A percentile compares a stretch with the other conserved stretches of the same genome.
Evolutionary conservation across 2,888 invertebrate species (phyloP).

Genomic region (Hipparchia semele): DNA sequence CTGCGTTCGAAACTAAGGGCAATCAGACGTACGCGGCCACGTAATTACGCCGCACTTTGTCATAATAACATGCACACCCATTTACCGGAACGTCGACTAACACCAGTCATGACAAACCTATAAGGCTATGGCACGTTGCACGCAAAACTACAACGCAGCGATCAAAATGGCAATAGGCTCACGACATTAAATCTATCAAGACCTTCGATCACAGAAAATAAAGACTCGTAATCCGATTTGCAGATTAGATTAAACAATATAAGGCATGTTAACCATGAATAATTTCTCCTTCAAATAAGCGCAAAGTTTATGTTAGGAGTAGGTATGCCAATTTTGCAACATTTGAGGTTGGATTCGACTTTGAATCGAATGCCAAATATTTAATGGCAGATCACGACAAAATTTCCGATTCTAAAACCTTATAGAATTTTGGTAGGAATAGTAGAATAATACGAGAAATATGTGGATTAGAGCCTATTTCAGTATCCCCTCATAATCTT

Average conservation of each 20-base stretch:
- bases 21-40: constrained; percentile 52
- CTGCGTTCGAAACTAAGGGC: constrained; percentile 65
- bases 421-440: too few species aligned
- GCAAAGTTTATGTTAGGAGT: too few species aligned
- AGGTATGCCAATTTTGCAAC: too few species aligned
- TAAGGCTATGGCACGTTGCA: background rate
- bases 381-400: too few species aligned
- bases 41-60: constrained; percentile 49
- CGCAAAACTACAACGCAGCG: background rate
- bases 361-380: too few species aligned
- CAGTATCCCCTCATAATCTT: too few species aligned
- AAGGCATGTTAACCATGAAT: too few species aligned
- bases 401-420: too few species aligned
- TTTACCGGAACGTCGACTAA: constrained; percentile 23
- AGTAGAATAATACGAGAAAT: background rate
- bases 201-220: background rate
- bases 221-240: too few species aligned
- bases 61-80: constrained; percentile 47
- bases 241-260: too few species aligned
- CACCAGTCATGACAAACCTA: constrained; percentile 12
- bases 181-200: background rate
- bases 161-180: background rate
- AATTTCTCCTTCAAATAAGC: too few species aligned
- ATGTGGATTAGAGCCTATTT: background rate
- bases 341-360: too few species aligned